A percentile compares a stretch with the other conserved stretches of the same genome.
These are phyloP conservation scores for Sipha maydis DNA, from an alignment of 2,888 invertebrate species.

Conservation along the genomic window DNA sequence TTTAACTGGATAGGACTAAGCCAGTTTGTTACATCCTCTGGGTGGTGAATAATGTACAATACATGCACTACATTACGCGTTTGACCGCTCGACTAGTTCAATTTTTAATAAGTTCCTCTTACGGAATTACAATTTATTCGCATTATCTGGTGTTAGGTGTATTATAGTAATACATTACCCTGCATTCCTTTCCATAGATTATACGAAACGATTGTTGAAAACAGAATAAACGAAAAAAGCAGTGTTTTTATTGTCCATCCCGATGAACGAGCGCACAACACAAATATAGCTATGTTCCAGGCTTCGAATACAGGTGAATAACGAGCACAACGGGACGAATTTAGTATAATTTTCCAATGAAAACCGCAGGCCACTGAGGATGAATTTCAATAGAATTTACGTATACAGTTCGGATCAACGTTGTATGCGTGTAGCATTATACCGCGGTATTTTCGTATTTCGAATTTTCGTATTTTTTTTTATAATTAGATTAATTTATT, in stretches of 20 bases:
- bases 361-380: too few species aligned
- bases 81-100: conserved; percentile 36
- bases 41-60: conserved; percentile 48
- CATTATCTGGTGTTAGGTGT: conserved; percentile 8
- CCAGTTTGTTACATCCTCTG: conserved; percentile 30
- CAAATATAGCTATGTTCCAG: too few species aligned
- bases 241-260: background rate
- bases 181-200: background rate
- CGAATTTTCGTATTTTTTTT: too few species aligned
- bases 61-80: conserved; percentile 21
- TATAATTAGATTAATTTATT: background rate
- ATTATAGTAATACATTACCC: background rate
- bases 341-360: background rate
- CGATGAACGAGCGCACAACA: background rate
- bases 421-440: too few species aligned
- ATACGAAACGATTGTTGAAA: background rate
- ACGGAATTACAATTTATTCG: conserved; percentile 54
- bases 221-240: background rate
- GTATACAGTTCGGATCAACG: too few species aligned
- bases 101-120: conserved; percentile 51
- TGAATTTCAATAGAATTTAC: too few species aligned
- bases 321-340: background rate
- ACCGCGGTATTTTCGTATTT: too few species aligned
- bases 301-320: too few species aligned
- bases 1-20: conserved; percentile 27